Conservation (phyloP, 2,113 vertebrate genomes). For the Rhinolophus sinicus region DNA sequence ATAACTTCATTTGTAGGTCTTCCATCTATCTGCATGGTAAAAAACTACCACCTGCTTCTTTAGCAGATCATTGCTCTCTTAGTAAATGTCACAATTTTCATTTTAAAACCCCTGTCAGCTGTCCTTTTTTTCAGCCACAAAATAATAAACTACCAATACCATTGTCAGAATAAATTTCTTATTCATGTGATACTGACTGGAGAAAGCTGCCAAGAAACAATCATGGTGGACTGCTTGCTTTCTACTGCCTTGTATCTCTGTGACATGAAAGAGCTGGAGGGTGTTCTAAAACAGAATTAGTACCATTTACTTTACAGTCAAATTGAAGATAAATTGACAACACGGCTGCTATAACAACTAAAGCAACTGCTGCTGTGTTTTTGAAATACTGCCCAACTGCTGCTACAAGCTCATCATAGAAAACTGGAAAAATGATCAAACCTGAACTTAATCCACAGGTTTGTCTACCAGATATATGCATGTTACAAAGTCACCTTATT, state of each 20-base stretch:
- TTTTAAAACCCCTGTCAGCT: not conserved
- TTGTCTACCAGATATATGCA: not conserved
- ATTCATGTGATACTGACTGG: not conserved
- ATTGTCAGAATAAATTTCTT: not conserved
- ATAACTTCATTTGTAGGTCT: not conserved
- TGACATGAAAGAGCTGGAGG: not conserved
- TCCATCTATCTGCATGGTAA: slow-evolving; percentile 41
- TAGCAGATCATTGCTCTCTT: not conserved
- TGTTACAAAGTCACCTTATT: not conserved
- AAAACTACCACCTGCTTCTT: not conserved
- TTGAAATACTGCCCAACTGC: not conserved
- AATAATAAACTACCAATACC: not conserved
- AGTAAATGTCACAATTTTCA: slow-evolving; percentile 29
- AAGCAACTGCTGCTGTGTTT: not conserved
- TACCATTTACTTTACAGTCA: not conserved
- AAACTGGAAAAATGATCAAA: not conserved
- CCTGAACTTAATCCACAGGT: not conserved
- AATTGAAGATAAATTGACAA: not conserved
- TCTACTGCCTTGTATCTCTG: not conserved
- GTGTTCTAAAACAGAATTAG: not conserved
- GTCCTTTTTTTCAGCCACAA: not conserved
- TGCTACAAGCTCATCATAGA: not conserved
- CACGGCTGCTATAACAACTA: not conserved
- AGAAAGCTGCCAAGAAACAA: not conserved
- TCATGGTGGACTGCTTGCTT: not conserved